Conservation (phyloP, 1,140 invertebrate species). For the Drosophila bocki region DNA sequence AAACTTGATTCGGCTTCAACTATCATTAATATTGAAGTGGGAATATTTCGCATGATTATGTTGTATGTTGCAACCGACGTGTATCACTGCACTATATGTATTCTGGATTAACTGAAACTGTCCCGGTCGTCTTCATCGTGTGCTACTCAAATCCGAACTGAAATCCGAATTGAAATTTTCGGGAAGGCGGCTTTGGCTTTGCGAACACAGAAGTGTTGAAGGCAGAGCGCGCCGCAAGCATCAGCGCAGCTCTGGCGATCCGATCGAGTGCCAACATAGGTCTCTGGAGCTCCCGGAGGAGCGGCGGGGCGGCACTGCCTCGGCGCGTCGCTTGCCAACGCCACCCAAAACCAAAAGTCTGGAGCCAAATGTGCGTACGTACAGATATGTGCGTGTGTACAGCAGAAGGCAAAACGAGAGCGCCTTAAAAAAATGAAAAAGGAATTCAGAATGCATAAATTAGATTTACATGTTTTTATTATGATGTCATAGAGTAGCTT, state of each 20-base stretch:
- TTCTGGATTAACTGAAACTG: conserved; percentile 75
- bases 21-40: background rate
- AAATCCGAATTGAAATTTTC: conserved; percentile 83
- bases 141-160: conserved; percentile 83
- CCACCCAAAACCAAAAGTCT: conserved; percentile 51
- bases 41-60: conserved; percentile 9
- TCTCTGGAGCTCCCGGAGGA: conserved; percentile 25
- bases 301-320: conserved; percentile 10
- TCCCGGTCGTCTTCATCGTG: conserved; percentile 77
- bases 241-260: conserved; percentile 57
- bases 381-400: conserved; percentile 23
- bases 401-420: background rate
- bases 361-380: conserved; percentile 46
- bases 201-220: conserved; percentile 77
- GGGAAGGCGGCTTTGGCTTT: conserved; percentile 81
- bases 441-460: background rate
- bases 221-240: conserved; percentile 59
- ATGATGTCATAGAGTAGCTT: no score
- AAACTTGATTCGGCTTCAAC: background rate
- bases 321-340: conserved; percentile 31
- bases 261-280: conserved; percentile 52
- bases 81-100: conserved; percentile 35
- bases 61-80: conserved; percentile 18
- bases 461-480: background rate
- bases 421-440: background rate